Percentiles rank a stretch among this genome's conserved stretches.
These are phyloP conservation scores for Hirtodrosophila alboralis DNA, from an alignment of 2,888 invertebrate species.

Conservation along the genomic window DNA sequence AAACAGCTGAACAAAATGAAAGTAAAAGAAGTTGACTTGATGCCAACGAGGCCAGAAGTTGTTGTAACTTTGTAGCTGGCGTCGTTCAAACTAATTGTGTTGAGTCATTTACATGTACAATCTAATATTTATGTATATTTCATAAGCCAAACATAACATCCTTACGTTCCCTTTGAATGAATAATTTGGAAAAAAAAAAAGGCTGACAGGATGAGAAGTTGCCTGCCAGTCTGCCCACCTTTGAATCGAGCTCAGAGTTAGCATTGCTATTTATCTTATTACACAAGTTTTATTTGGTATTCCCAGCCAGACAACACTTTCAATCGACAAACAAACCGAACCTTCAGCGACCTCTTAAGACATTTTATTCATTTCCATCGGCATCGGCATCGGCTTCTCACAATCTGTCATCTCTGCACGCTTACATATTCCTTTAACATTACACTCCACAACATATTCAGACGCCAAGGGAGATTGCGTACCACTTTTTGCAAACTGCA, in stretches of 20 bases:
- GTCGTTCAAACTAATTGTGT: constrained; percentile 6
- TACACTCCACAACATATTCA: constrained; percentile 54
- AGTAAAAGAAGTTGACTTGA: constrained; percentile 34
- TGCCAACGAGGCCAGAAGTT: constrained; percentile 19
- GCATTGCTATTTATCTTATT: constrained; percentile 32
- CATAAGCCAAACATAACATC: neutral
- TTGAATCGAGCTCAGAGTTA: too few species aligned
- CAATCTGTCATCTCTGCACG: constrained; percentile 19
- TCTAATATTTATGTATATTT: neutral
- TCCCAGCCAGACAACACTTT: constrained; percentile 8
- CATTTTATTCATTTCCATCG: constrained; percentile 3
- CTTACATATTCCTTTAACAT: constrained; percentile 35
- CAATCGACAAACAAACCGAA: constrained; percentile 27
- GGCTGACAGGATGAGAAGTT: constrained; percentile 1
- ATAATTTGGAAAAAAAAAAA: neutral
- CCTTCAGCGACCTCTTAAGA: constrained; percentile 27
- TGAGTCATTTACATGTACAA: neutral
- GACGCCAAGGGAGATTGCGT: constrained; percentile 47
- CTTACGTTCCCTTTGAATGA: too few species aligned
- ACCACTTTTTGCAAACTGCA: constrained; percentile 66
- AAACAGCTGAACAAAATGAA: constrained; percentile 11
- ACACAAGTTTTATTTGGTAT: constrained; percentile 17
- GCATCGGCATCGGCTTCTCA: constrained; percentile 11
- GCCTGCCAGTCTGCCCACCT: neutral
- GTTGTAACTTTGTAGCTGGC: constrained; percentile 12